Conservation (phyloP, 2,113 vertebrate species). For the Campylomormyrus tamandua region DNA sequence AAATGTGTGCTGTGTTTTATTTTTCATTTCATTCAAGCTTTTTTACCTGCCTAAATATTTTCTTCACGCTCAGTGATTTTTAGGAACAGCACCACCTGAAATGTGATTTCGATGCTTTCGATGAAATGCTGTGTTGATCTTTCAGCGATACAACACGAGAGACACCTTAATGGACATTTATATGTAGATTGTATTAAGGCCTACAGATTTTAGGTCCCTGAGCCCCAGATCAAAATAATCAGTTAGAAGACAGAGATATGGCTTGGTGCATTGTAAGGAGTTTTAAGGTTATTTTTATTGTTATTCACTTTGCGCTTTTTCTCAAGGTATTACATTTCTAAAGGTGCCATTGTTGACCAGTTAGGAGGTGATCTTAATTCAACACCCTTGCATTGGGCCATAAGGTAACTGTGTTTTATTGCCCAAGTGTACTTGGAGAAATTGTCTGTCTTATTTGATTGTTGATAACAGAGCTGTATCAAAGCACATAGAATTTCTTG, state of each 20-base stretch:
- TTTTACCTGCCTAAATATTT: not conserved
- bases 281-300: not conserved
- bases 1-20: not conserved
- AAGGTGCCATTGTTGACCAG: conserved; percentile 87
- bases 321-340: conserved; percentile 84
- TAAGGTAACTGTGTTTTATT: conserved; percentile 64
- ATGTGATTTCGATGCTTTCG: not conserved
- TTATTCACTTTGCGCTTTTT: not conserved
- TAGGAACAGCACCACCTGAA: not conserved
- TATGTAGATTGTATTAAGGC: not conserved
- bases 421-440: not conserved
- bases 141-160: not conserved
- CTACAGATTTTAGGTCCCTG: not conserved
- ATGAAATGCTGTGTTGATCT: not conserved
- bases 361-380: conserved; percentile 92
- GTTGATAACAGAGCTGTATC: not conserved
- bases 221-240: not conserved
- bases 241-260: not conserved
- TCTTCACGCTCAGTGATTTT: not conserved
- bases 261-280: not conserved
- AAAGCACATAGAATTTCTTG: not conserved
- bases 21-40: not conserved
- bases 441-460: not conserved
- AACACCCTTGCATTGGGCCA: conserved; percentile 92
- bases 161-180: not conserved